Conservation (phyloP, 2,888 invertebrate species). For the Cataglyphis altisquamis region DNA sequence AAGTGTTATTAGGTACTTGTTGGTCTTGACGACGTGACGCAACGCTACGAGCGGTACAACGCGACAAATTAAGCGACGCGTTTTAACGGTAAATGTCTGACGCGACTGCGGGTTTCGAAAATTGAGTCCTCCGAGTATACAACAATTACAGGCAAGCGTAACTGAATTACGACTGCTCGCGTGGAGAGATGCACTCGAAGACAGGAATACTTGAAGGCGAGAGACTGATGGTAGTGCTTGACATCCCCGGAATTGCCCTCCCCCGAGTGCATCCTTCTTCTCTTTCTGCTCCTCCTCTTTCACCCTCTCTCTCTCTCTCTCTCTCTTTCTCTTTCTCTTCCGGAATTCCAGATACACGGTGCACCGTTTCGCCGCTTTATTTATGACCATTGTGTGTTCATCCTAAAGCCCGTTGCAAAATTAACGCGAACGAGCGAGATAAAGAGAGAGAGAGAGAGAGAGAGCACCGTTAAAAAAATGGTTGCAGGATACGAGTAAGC, state of each 20-base stretch:
- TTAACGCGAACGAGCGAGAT: slow-evolving; percentile 43
- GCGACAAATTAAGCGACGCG: slow-evolving; percentile 46
- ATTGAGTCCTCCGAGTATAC: slow-evolving; percentile 52
- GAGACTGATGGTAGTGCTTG: slow-evolving; percentile 53
- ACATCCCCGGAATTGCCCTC: slow-evolving; percentile 50
- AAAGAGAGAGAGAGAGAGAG: background rate
- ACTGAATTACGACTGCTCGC: slow-evolving; percentile 49
- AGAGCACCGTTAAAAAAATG: slow-evolving; percentile 34
- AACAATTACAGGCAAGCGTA: slow-evolving; percentile 52
- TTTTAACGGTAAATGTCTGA: slow-evolving; percentile 39
- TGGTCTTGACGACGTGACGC: slow-evolving; percentile 27
- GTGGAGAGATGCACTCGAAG: slow-evolving; percentile 51
- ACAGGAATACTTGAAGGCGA: slow-evolving; percentile 53
- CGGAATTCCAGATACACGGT: slow-evolving; percentile 46
- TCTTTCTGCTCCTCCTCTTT: background rate
- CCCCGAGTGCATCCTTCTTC: slow-evolving; percentile 31
- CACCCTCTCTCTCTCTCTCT: too few species aligned
- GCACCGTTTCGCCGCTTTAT: slow-evolving; percentile 35
- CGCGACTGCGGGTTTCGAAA: slow-evolving; percentile 40
- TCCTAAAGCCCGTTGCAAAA: slow-evolving; percentile 39
- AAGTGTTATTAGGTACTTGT: slow-evolving; percentile 20
- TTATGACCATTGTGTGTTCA: slow-evolving; percentile 32
- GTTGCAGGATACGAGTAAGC: background rate
- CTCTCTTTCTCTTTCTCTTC: background rate
- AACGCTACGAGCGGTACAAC: background rate